Evolutionary conservation across 2,888 invertebrate species (phyloP), one percentile per base, ranked within the genome.

Genomic region (Crematogaster levior): DNA sequence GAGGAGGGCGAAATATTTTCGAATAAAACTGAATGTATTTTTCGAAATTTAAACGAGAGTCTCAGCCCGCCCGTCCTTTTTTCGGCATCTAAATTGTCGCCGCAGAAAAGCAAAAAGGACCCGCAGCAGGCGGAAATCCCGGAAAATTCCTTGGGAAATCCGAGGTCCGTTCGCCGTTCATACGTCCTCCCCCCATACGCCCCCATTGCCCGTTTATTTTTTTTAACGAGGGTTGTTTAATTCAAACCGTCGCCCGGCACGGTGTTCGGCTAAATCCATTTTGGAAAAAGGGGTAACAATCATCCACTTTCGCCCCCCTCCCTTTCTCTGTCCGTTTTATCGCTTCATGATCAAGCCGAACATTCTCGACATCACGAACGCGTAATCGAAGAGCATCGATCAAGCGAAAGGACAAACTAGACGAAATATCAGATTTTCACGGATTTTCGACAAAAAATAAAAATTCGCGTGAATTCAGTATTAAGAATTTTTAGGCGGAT

Each of bases 131-230:
- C 40, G 68, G 34, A 68, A 77, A 68, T 56, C 77, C 56, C 18
- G 77, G 18, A 68, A 68, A 77, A 77, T 56, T 77, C 77, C 12
- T 43, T 68, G 77, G 68, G n/a, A 68, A 79, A 68, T 79, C 56
- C 77, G 77, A 43, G 68, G 56, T 43, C 43, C 40, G 21, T 30
- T 43, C n/a, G n/a, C n/a, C n/a, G n/a, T n/a, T n/a, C n/a, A n/a
- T n/a, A n/a, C n/a, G n/a, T n/a, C n/a, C 53, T 37, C 3, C 48
- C 34, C 34, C n/a, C 74, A n/a, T 63, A 63, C 74, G 63, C 63
- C 63, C 37, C 63, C 9, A 79, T 79, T 79, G 77, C 68, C 77
- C 77, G 77, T 79, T 79, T 79, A 79, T 79, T 79, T 56, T n/a
- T n/a, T n/a, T 56, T 68, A 68, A 79, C 77, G 77, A 68, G 68